phyloP scores from a whole-genome alignment of 2,797 vertebrate genomes.

The Orestias chungarensis region DNA sequence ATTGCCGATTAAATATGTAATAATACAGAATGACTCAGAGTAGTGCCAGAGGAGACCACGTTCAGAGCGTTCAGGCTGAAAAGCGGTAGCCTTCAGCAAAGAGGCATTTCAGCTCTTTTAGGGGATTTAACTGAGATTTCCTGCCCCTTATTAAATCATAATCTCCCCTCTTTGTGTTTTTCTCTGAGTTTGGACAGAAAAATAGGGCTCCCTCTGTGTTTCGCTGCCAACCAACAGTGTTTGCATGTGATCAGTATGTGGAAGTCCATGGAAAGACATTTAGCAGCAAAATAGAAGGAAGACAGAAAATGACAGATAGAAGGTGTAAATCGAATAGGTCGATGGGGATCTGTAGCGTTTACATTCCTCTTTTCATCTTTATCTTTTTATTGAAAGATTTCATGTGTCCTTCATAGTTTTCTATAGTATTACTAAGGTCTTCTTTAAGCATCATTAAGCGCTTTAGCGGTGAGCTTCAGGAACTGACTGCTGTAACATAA shows the following conservation, averaged over 20 bases:
- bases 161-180: constrained; percentile 71
- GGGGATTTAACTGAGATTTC: constrained; percentile 83
- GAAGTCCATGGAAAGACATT: constrained; percentile 44
- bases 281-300: constrained; percentile 48
- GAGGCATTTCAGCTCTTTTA: constrained; percentile 76
- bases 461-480: constrained; percentile 18
- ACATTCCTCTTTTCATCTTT: constrained; percentile 51
- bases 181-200: constrained; percentile 57
- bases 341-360: constrained; percentile 54
- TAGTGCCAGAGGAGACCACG: constrained; percentile 59
- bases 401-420: constrained; percentile 36
- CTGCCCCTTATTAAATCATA: constrained; percentile 85
- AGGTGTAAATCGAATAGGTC: constrained; percentile 68
- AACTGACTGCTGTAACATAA: constrained; percentile 10
- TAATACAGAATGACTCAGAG: constrained; percentile 2
- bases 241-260: constrained; percentile 46
- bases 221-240: constrained; percentile 63
- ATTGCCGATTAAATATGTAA: not conserved
- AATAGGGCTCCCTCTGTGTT: constrained; percentile 63
- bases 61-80: constrained; percentile 62
- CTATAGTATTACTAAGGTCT: constrained; percentile 29
- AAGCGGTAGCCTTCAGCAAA: constrained; percentile 70
- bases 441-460: constrained; percentile 21
- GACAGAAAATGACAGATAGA: constrained; percentile 57
- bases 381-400: constrained; percentile 48